A percentile compares a stretch with the other conserved stretches of the same genome.
phyloP scores from a whole-genome alignment of 2,797 vertebrate genomes.

The Balearica regulorum region DNA sequence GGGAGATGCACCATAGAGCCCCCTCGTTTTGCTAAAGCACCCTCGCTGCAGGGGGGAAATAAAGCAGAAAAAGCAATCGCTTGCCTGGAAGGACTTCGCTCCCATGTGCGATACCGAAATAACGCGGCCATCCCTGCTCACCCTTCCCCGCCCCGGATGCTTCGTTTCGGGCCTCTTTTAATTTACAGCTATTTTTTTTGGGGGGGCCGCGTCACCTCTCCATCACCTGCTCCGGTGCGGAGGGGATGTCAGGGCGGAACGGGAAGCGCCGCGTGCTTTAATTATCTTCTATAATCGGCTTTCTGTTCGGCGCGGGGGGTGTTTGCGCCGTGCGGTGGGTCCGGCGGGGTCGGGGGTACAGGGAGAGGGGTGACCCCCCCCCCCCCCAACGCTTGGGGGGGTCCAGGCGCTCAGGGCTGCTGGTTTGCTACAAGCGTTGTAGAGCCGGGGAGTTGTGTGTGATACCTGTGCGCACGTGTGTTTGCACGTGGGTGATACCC shows the following conservation, averaged over 20 bases:
- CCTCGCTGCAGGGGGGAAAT: too few relatives aligned
- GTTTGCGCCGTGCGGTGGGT: neutral
- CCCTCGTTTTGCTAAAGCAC: neutral
- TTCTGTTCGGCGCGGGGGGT: rapidly evolving
- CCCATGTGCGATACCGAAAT: rapidly evolving
- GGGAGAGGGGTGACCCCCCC: neutral
- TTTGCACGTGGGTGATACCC: neutral
- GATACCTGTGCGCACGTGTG: too few relatives aligned
- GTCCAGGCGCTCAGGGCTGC: neutral
- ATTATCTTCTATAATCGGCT: neutral
- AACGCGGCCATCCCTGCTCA: too few relatives aligned
- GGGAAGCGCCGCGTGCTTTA: neutral
- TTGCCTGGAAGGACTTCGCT: too few relatives aligned
- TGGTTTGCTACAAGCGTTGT: too few relatives aligned
- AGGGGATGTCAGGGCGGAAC: rapidly evolving
- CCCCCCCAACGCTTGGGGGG: neutral
- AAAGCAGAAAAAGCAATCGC: neutral
- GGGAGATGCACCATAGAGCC: rapidly evolving
- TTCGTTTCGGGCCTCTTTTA: neutral
- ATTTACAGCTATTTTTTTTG: neutral
- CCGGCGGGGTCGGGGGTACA: neutral
- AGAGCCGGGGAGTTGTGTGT: rapidly evolving
- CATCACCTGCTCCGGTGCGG: neutral
- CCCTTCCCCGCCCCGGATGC: neutral
- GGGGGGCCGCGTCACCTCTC: neutral